phyloP scores from a whole-genome alignment of 1,140 invertebrate genomes.

The Thalassaphorura encarpata region DNA sequence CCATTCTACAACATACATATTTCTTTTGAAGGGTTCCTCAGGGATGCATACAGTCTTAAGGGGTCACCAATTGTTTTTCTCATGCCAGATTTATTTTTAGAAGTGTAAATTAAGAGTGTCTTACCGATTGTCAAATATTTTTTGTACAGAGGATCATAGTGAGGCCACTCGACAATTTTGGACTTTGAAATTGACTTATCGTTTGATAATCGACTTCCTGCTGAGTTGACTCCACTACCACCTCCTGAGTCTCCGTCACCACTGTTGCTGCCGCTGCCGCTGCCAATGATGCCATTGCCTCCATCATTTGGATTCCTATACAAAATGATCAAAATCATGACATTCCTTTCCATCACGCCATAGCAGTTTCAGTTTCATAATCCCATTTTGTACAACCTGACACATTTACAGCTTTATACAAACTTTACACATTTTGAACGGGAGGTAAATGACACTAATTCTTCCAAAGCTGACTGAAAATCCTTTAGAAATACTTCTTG shows the following conservation, averaged over 20 bases:
- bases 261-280: conserved; percentile 22
- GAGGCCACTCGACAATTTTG: conserved; percentile 66
- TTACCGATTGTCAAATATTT: conserved; percentile 81
- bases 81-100: background rate
- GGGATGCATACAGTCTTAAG: background rate
- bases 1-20: background rate
- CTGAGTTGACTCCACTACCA: conserved; percentile 18
- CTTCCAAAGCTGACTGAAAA: too few species aligned
- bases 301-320: conserved; percentile 75
- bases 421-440: too few species aligned
- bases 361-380: too few species aligned
- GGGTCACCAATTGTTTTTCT: background rate
- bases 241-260: conserved; percentile 12
- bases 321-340: conserved; percentile 34
- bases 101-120: conserved; percentile 23
- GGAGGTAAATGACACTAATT: too few species aligned
- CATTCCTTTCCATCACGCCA: too few species aligned
- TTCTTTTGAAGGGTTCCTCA: background rate
- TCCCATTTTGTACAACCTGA: too few species aligned
- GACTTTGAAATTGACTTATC: conserved; percentile 28
- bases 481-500: too few species aligned
- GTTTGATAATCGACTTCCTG: background rate
- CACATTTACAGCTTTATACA: too few species aligned
- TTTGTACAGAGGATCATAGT: conserved; percentile 82
- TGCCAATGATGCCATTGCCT: too few species aligned